phyloP scores from a whole-genome alignment of 2,113 vertebrate species.

The Vidua macroura region DNA sequence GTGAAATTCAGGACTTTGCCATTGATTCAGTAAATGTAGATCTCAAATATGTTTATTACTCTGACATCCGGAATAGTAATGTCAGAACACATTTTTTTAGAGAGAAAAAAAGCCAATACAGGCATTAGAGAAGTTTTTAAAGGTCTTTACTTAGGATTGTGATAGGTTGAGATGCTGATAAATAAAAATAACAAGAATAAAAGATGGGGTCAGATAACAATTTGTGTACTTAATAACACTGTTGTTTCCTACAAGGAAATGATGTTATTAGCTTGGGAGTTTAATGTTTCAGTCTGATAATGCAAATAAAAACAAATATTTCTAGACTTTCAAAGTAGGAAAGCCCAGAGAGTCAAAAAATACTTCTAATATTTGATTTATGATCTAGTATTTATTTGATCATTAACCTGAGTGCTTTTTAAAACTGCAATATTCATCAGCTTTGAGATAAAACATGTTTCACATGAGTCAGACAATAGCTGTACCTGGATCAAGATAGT shows the following conservation, averaged over 20 bases:
- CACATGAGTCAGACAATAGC: not conserved
- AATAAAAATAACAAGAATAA: not conserved
- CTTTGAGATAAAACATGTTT: not conserved
- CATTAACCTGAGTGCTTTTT: not conserved
- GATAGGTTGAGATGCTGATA: not conserved
- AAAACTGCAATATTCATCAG: not conserved
- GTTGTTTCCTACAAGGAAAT: not conserved
- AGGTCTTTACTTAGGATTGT: not conserved
- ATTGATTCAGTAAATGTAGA: not conserved
- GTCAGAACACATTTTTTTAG: not conserved
- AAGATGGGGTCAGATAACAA: not conserved
- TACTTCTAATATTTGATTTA: not conserved
- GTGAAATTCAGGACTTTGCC: not conserved
- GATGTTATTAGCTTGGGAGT: rapidly evolving
- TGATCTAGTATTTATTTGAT: not conserved
- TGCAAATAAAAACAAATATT: not conserved
- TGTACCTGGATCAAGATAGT: not conserved
- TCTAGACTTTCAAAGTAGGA: not conserved
- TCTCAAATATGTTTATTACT: not conserved
- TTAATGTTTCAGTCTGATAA: not conserved
- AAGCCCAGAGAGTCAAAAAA: not conserved
- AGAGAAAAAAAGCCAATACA: not conserved
- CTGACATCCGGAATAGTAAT: not conserved
- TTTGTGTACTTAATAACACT: not conserved
- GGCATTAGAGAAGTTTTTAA: not conserved